Percentiles rank a stretch among this genome's conserved stretches.
phyloP scores from a whole-genome alignment of 2,888 invertebrate genomes.

The Dicranocentrus wangi region DNA sequence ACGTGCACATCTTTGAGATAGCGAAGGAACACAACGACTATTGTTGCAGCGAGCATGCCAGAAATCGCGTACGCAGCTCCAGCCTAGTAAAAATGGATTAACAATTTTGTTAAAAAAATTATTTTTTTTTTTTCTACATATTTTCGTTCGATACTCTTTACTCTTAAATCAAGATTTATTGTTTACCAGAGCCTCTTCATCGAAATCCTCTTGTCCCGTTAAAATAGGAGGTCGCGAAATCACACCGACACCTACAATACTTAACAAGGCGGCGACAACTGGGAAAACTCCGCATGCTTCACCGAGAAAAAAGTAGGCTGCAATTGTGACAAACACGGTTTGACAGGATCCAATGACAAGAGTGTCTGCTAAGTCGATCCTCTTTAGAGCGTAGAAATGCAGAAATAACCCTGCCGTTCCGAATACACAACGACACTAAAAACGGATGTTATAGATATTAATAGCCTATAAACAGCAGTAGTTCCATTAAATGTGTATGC shows the following conservation, averaged over 20 bases:
- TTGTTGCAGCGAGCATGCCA: constrained; percentile 64
- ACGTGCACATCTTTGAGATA: constrained; percentile 91
- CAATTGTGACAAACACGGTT: constrained; percentile 63
- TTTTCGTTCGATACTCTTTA: not conserved
- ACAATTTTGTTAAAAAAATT: constrained; percentile 4
- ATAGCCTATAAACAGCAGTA: too few relatives aligned
- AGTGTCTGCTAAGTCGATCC: constrained; percentile 58
- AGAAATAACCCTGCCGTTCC: constrained; percentile 51
- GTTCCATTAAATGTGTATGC: too few relatives aligned
- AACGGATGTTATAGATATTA: not conserved
- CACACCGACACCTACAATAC: constrained; percentile 48
- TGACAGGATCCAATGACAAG: constrained; percentile 66
- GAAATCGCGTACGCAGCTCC: constrained; percentile 66
- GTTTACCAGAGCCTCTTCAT: constrained; percentile 67
- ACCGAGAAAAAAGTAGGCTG: constrained; percentile 45
- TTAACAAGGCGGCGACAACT: constrained; percentile 47
- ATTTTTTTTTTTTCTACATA: not conserved
- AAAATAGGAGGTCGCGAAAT: constrained; percentile 65
- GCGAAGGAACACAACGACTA: constrained; percentile 83
- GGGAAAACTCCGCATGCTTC: constrained; percentile 51
- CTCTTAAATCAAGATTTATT: not conserved
- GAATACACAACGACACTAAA: constrained; percentile 42
- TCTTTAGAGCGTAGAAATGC: constrained; percentile 62
- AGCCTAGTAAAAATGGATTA: constrained; percentile 52
- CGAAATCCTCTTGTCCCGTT: constrained; percentile 65